phyloP scores from a whole-genome alignment of 2,797 vertebrate species.

The Anabacerthia variegaticeps region DNA sequence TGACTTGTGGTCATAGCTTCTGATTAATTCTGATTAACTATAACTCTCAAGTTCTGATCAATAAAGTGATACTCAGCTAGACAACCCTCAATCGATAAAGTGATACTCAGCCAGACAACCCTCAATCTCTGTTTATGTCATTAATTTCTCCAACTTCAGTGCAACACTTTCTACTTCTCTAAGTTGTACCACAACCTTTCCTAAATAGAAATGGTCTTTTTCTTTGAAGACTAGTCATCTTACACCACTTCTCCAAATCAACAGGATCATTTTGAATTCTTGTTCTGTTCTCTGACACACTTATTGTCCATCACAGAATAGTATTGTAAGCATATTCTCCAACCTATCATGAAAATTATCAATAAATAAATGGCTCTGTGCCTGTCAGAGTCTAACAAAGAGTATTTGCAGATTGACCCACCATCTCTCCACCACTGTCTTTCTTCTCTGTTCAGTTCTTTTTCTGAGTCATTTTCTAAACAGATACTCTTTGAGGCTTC shows the following conservation, averaged over 20 bases:
- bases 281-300: not conserved
- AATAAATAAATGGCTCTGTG: not conserved
- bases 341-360: not conserved
- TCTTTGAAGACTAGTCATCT: not conserved
- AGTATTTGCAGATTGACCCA: not conserved
- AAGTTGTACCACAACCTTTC: not conserved
- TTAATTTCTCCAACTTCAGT: not conserved
- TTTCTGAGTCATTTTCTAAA: not conserved
- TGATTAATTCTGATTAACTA: not conserved
- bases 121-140: not conserved
- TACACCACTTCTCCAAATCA: not conserved
- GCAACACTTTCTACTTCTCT: not conserved
- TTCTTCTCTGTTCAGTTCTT: not conserved
- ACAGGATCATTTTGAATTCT: not conserved
- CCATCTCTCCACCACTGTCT: not conserved
- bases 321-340: not conserved
- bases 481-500: not conserved
- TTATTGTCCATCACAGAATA: not conserved
- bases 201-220: not conserved
- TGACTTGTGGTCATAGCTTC: not conserved
- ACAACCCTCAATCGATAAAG: not conserved
- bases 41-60: not conserved
- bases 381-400: not conserved
- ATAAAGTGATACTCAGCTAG: not conserved
- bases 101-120: not conserved